These are phyloP conservation scores for Actinia tenebrosa DNA, from an alignment of 64 coral and sea anemone species.

Conservation along the genomic window DNA sequence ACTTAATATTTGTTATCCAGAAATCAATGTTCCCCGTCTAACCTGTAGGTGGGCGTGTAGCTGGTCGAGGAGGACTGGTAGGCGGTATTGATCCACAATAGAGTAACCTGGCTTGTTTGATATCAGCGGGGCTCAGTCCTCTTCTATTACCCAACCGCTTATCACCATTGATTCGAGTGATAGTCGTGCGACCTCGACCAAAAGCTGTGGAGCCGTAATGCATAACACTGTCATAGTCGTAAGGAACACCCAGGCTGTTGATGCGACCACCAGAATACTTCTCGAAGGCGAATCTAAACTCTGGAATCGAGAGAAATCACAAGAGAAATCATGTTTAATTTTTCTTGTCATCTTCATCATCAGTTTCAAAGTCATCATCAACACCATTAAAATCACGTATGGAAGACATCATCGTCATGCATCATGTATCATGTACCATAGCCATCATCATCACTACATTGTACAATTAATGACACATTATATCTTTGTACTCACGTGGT, in stretches of 20 bases:
- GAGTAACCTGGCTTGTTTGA: constrained; percentile 9
- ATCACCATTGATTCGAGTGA: not conserved
- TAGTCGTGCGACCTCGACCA: not conserved
- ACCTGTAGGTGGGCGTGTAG: constrained; percentile 5
- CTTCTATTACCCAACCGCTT: not conserved
- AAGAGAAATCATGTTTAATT: not conserved
- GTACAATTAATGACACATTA: not conserved
- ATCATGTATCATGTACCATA: no score
- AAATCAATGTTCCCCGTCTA: not conserved
- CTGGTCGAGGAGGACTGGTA: not conserved
- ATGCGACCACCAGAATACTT: not conserved
- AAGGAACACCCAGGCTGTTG: constrained; percentile 16
- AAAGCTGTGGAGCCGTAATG: not conserved
- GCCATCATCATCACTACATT: not conserved
- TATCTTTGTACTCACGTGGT: not conserved
- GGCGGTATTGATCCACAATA: constrained; percentile 5
- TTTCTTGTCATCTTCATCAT: no score
- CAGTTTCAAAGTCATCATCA: not conserved
- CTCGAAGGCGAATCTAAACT: not conserved
- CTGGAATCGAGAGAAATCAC: not conserved
- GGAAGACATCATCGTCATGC: no score
- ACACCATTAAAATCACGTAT: not conserved
- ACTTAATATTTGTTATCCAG: no score
- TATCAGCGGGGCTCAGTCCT: not conserved
- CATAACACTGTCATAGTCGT: constrained; percentile 10